Base-by-base conservation (phyloP, 2,888 invertebrate genomes). In the Fissipunctia ypsillon region DNA sequence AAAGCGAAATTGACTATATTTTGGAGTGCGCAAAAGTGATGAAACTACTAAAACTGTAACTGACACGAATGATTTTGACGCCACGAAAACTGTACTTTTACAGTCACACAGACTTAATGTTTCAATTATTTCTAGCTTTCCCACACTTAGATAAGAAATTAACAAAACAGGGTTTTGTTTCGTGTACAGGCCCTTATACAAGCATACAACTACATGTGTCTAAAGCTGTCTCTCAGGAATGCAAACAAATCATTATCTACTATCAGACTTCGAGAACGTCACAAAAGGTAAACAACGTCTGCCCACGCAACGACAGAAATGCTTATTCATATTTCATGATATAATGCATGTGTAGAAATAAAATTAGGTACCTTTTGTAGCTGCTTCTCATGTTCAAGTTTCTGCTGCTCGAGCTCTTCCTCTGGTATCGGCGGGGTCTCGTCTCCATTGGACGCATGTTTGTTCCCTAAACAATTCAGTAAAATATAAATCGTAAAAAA, bases 331-430 rank as follows among this genome's bases (percentile, higher is more conserved):
- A 65, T 79, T 56, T 66, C 54, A 38, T 61, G 4, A n/a, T 48
- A 52, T 48, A 35, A 54, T 60, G 72, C 59, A 72, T 79, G 45
- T 25, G 52, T 68, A 63, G 31, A 35, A 22, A 16, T 57, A 28
- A 28, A 12, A 52, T 35, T 52, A 16, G 1, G 5, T 90, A 96
- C 95, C 94, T 96, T 96, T 88, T 97, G 97, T 87, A 97, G 90
- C 89, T 97, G 96, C 78, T 96, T 95, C 90, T 97, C 97, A 96
- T 97, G 96, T 93, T 97, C 97, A 88, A 96, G 94, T 91, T 97
- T 97, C 85, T 97, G 96, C 86, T 97, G 97, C 88, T 97, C 97
- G 69, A 96, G 93, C 79, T 96, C 96, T 85, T 96, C 95, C 90
- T 96, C 92, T 72, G 96, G 91, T 88, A 95, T 92, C 84, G 96